phyloP scores from a whole-genome alignment of 2,797 vertebrate genomes.

The Characodon lateralis region DNA sequence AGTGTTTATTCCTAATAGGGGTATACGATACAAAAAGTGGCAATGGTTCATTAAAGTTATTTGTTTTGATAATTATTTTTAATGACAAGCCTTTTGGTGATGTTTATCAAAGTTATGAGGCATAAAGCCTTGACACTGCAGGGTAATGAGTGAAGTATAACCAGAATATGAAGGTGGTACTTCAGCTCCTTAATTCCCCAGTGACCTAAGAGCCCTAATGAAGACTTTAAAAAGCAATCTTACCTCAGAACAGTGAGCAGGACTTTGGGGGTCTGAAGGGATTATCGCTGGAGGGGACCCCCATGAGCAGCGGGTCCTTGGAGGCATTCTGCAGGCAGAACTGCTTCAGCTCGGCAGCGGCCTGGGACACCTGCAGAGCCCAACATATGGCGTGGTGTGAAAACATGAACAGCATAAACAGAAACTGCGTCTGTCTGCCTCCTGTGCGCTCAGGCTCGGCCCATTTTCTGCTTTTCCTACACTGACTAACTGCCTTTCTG shows the following conservation, averaged over 20 bases:
- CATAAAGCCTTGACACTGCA: background rate
- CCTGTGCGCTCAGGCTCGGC: background rate
- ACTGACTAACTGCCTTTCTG: background rate
- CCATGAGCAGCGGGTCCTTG: slow-evolving; percentile 83
- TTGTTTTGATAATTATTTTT: background rate
- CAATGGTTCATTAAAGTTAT: background rate
- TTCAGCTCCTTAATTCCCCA: background rate
- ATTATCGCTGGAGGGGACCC: slow-evolving; percentile 83
- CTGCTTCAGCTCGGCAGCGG: slow-evolving; percentile 79
- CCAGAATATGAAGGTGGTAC: too few relatives aligned
- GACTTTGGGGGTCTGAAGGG: slow-evolving; percentile 84
- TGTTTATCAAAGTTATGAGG: background rate
- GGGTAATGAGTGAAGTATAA: background rate
- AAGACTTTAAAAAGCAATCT: background rate
- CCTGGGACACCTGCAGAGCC: slow-evolving; percentile 80
- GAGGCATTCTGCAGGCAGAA: slow-evolving; percentile 83
- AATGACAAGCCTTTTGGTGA: background rate
- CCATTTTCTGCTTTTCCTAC: background rate
- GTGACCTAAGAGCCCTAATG: too few relatives aligned
- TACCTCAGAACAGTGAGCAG: slow-evolving; percentile 83
- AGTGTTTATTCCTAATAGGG: background rate
- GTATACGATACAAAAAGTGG: background rate
- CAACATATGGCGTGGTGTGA: slow-evolving; percentile 25
- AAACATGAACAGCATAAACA: slow-evolving; percentile 11
- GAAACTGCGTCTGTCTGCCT: background rate